These are phyloP conservation scores for Callinectes sapidus DNA, from an alignment of 2,888 invertebrate species.

Conservation along the genomic window DNA sequence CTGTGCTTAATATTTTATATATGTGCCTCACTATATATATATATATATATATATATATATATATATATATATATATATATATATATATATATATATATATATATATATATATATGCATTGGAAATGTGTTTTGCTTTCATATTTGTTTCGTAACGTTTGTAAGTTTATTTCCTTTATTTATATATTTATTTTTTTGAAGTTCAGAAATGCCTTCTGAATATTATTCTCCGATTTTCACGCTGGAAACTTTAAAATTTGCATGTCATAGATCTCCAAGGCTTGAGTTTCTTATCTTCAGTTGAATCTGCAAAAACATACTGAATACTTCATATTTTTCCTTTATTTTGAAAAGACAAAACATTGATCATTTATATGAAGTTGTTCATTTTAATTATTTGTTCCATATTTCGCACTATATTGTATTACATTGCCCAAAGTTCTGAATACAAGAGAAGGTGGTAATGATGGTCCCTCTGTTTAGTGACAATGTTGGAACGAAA, in stretches of 20 bases:
- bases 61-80: background rate
- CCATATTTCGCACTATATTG: too few relatives aligned
- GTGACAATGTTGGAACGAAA: too few relatives aligned
- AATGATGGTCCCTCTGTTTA: too few relatives aligned
- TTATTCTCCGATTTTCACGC: background rate
- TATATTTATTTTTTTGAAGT: background rate
- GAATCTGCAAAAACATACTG: background rate
- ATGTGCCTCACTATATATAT: too few relatives aligned
- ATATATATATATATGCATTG: background rate
- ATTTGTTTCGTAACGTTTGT: background rate
- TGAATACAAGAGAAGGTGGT: too few relatives aligned
- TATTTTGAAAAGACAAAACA: too few relatives aligned
- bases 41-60: background rate
- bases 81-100: background rate
- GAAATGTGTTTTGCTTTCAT: background rate
- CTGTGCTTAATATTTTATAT: too few relatives aligned
- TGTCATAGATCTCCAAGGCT: background rate
- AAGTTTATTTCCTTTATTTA: background rate
- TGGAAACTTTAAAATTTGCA: background rate
- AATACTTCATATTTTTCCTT: background rate
- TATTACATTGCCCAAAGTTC: too few relatives aligned
- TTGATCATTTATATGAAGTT: too few relatives aligned
- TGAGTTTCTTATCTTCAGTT: background rate
- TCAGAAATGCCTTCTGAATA: background rate
- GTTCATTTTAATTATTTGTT: too few relatives aligned